Evolutionary conservation across 2,797 vertebrate genomes (phyloP).

Genomic region (Anguilla marmorata): DNA sequence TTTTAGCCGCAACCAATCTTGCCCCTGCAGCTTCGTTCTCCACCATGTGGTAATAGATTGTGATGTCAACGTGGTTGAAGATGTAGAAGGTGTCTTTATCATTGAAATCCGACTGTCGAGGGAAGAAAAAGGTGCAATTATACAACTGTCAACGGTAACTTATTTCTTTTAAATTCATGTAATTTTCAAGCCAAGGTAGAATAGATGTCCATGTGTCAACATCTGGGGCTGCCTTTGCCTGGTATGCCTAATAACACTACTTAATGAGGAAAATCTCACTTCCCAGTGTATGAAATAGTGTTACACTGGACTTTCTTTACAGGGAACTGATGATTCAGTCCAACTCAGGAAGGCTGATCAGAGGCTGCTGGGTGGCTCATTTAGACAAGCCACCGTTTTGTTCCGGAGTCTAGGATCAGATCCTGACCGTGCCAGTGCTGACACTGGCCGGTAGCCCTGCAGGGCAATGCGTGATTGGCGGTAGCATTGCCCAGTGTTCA

Average conservation of each 20-base stretch:
- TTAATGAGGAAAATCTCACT: neutral
- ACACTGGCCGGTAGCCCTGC: too few species aligned
- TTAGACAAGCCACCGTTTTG: too few species aligned
- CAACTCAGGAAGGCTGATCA: neutral
- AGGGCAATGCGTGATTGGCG: too few species aligned
- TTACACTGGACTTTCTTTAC: neutral
- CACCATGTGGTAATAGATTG: conserved; percentile 84
- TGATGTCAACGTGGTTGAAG: conserved; percentile 94
- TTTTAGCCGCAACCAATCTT: conserved; percentile 89
- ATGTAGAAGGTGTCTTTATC: conserved; percentile 90
- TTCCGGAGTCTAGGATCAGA: too few species aligned
- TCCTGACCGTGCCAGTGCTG: too few species aligned
- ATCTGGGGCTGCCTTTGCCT: too few species aligned
- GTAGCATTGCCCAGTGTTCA: too few species aligned
- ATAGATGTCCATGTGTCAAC: too few species aligned
- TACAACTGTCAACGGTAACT: neutral
- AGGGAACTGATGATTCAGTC: neutral
- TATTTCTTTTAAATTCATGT: neutral
- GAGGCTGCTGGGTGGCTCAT: too few species aligned
- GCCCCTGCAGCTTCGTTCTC: conserved; percentile 82
- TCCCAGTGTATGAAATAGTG: too few species aligned
- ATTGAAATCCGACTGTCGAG: conserved; percentile 80
- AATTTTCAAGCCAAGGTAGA: neutral
- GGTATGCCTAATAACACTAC: too few species aligned
- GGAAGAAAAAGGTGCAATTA: neutral